phyloP scores from a whole-genome alignment of 2,888 invertebrate genomes.

The Drosophila colorata region DNA sequence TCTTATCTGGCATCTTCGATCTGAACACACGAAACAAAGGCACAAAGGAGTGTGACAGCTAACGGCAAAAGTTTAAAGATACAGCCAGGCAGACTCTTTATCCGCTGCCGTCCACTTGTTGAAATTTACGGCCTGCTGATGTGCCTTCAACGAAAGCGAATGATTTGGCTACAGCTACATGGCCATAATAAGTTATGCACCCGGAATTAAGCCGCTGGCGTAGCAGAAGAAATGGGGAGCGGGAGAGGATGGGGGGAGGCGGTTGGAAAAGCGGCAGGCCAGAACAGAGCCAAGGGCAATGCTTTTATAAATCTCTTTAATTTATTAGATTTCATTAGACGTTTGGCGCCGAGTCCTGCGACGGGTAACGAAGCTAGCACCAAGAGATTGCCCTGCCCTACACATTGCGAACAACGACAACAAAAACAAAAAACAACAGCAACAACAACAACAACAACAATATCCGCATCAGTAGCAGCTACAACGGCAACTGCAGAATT shows the following conservation, averaged over 20 bases:
- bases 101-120: slow-evolving; percentile 52
- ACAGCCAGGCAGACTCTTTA: not conserved
- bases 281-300: slow-evolving; percentile 50
- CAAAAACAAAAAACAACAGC: slow-evolving; percentile 5
- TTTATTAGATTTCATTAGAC: slow-evolving; percentile 81
- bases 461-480: not conserved
- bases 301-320: slow-evolving; percentile 79
- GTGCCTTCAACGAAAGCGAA: slow-evolving; percentile 48
- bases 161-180: slow-evolving; percentile 49
- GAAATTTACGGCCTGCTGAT: slow-evolving; percentile 61
- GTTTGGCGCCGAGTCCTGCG: slow-evolving; percentile 65
- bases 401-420: slow-evolving; percentile 16
- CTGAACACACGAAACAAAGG: slow-evolving; percentile 36
- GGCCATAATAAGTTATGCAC: slow-evolving; percentile 56
- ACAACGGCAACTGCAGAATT: slow-evolving; percentile 44
- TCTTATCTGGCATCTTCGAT: slow-evolving; percentile 63
- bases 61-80: slow-evolving; percentile 51
- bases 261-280: not conserved
- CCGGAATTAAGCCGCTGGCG: slow-evolving; percentile 50
- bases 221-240: not conserved
- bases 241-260: not conserved
- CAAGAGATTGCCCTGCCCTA: slow-evolving; percentile 4
- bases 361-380: slow-evolving; percentile 29
- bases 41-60: slow-evolving; percentile 66
- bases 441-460: slow-evolving; percentile 2